Evolutionary conservation across 2,888 invertebrate species (phyloP).

Genomic region (Amblyteles armatorius): DNA sequence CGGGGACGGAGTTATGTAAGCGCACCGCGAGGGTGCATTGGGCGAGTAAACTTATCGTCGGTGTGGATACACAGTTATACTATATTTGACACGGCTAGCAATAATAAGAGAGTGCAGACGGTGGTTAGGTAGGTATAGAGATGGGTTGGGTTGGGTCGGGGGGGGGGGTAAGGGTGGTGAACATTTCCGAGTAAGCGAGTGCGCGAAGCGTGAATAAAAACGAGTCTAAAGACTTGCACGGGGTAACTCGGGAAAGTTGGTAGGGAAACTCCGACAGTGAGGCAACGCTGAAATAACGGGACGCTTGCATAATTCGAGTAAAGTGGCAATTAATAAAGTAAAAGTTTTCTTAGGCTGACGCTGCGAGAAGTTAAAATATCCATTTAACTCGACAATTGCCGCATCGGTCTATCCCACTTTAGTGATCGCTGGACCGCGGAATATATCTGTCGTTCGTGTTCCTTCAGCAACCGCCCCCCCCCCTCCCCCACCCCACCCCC

Average conservation of each 20-base stretch:
- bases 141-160: neutral
- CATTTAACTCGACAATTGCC: constrained; percentile 69
- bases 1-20: constrained; percentile 1
- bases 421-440: constrained; percentile 47
- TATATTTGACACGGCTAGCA: constrained; percentile 56
- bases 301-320: constrained; percentile 68
- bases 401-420: constrained; percentile 65
- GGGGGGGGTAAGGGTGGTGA: constrained; percentile 33
- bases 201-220: constrained; percentile 68
- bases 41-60: constrained; percentile 40
- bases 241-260: constrained; percentile 60
- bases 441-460: constrained; percentile 30
- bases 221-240: constrained; percentile 65
- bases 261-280: constrained; percentile 46
- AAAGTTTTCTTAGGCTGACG: constrained; percentile 69
- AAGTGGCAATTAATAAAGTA: constrained; percentile 69
- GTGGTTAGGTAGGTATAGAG: neutral
- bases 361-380: constrained; percentile 68
- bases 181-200: constrained; percentile 64
- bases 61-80: neutral
- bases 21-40: neutral
- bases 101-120: constrained; percentile 55
- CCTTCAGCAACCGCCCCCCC: neutral
- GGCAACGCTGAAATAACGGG: constrained; percentile 58
- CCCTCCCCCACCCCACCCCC: neutral